These are phyloP conservation scores for Corythucha ciliata DNA, from an alignment of 2,888 invertebrate genomes.

Conservation along the genomic window DNA sequence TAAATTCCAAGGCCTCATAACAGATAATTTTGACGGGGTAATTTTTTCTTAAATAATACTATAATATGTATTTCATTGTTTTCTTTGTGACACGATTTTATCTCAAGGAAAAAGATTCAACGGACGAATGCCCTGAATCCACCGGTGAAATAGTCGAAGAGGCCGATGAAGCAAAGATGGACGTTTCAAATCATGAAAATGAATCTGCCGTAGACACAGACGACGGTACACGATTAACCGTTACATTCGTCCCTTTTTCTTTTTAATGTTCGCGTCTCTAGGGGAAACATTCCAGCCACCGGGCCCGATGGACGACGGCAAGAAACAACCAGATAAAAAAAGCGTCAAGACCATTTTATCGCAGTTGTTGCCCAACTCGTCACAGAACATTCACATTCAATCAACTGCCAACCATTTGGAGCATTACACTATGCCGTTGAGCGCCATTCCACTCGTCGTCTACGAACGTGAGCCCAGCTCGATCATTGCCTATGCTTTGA, in stretches of 20 bases:
- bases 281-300: no score
- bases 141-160: slow-evolving; percentile 9
- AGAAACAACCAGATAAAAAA: slow-evolving; percentile 46
- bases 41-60: slow-evolving; percentile 10
- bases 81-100: slow-evolving; percentile 1
- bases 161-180: not conserved
- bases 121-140: not conserved
- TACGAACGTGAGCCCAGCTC: slow-evolving; percentile 74
- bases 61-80: not conserved
- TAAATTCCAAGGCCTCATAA: slow-evolving; percentile 21
- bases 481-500: slow-evolving; percentile 72
- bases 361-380: slow-evolving; percentile 53
- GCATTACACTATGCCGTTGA: slow-evolving; percentile 57
- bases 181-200: slow-evolving; percentile 22
- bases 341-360: slow-evolving; percentile 59
- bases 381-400: slow-evolving; percentile 42
- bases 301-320: no score
- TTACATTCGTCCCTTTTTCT: not conserved
- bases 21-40: slow-evolving; percentile 32
- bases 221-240: slow-evolving; percentile 41
- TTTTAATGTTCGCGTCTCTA: not conserved
- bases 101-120: not conserved
- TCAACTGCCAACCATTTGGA: slow-evolving; percentile 56
- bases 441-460: slow-evolving; percentile 55
- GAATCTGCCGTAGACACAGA: slow-evolving; percentile 36